Conservation (phyloP, 2,888 invertebrate species). For the Cryptocephalus primarius region DNA sequence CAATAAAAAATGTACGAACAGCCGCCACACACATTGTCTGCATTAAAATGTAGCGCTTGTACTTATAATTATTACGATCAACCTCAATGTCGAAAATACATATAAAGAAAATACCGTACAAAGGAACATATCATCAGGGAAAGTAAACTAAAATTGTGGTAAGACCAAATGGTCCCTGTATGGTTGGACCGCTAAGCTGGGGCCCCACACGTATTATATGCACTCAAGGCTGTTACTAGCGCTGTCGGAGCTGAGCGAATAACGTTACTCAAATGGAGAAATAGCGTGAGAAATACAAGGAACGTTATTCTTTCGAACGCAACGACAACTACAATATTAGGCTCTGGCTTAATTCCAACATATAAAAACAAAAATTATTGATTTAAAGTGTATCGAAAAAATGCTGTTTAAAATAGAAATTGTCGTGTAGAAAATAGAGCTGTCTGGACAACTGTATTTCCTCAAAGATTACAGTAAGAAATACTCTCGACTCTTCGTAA, state of each 20-base stretch:
- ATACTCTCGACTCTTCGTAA: neutral
- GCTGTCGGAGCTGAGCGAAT: slow-evolving; percentile 15
- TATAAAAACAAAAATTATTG: too few relatives aligned
- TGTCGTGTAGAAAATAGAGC: too few relatives aligned
- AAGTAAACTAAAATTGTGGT: slow-evolving; percentile 21
- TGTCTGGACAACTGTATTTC: neutral
- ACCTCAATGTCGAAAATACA: too few relatives aligned
- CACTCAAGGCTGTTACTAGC: slow-evolving; percentile 36
- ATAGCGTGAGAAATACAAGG: too few relatives aligned
- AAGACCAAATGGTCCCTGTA: slow-evolving; percentile 28
- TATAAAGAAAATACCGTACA: too few relatives aligned
- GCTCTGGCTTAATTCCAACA: neutral
- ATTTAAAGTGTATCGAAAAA: too few relatives aligned
- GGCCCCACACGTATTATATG: slow-evolving; percentile 36
- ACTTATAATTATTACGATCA: neutral
- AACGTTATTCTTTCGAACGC: slow-evolving; percentile 4
- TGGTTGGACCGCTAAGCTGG: slow-evolving; percentile 33
- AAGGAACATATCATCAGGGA: slow-evolving; percentile 7
- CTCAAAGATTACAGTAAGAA: slow-evolving; percentile 1
- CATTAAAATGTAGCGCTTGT: slow-evolving; percentile 34
- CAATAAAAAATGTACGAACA: neutral
- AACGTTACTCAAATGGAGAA: slow-evolving; percentile 2
- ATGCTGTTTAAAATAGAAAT: too few relatives aligned
- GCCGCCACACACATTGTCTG: slow-evolving; percentile 48
- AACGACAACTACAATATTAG: slow-evolving; percentile 3